phyloP scores from a whole-genome alignment of 1,140 invertebrate genomes.

The Trachelipus rathkii region DNA sequence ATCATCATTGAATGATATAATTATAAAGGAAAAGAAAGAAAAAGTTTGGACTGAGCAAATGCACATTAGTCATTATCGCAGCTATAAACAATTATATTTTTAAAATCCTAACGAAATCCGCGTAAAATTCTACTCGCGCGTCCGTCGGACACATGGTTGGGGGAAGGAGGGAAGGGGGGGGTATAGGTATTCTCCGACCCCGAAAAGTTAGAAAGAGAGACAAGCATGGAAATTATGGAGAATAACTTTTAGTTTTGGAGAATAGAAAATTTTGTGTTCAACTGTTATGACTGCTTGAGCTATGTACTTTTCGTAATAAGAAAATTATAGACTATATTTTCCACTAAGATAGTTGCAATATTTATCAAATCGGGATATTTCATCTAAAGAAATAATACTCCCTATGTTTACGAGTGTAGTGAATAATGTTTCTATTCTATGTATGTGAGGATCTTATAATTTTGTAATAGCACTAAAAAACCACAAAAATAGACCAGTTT shows the following conservation, averaged over 20 bases:
- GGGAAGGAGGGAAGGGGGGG: constrained; percentile 16
- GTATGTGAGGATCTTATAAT: background rate
- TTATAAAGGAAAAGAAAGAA: too few relatives aligned
- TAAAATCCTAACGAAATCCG: constrained; percentile 43
- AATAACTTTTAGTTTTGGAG: constrained; percentile 38
- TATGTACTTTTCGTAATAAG: too few relatives aligned
- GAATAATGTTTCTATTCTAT: too few relatives aligned
- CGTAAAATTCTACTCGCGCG: constrained; percentile 41
- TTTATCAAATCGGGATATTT: too few relatives aligned
- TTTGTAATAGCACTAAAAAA: constrained; percentile 36
- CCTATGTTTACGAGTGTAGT: too few relatives aligned
- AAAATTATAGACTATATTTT: too few relatives aligned
- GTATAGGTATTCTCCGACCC: background rate
- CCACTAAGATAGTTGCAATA: too few relatives aligned
- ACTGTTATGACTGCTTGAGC: background rate
- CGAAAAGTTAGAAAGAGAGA: background rate
- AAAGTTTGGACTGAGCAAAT: too few relatives aligned
- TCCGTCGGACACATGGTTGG: constrained; percentile 36
- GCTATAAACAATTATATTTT: constrained; percentile 43
- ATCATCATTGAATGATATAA: too few relatives aligned
- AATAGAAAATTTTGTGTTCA: constrained; percentile 36
- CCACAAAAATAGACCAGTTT: constrained; percentile 44
- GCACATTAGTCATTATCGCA: constrained; percentile 34
- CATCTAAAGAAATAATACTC: too few relatives aligned
- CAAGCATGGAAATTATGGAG: constrained; percentile 22